phyloP scores from a whole-genome alignment of 2,888 invertebrate species.

The Andrena praecox region DNA sequence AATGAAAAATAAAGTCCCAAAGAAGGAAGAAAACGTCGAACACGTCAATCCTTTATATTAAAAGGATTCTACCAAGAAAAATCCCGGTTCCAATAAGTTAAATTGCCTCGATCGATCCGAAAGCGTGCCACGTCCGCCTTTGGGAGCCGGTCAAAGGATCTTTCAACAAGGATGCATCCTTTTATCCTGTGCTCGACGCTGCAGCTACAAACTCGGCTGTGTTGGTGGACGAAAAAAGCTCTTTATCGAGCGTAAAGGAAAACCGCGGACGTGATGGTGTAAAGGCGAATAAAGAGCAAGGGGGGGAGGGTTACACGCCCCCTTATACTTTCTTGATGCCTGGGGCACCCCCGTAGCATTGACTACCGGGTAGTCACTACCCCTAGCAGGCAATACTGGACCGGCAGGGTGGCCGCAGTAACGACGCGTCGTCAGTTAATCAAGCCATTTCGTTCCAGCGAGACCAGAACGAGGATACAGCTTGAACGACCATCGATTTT shows the following conservation, averaged over 20 bases:
- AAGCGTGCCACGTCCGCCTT: not conserved
- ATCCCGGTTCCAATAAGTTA: not conserved
- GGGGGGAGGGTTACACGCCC: conserved; percentile 66
- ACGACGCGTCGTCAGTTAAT: conserved; percentile 84
- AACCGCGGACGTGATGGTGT: conserved; percentile 75
- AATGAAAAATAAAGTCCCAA: not conserved
- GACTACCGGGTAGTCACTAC: conserved; percentile 38
- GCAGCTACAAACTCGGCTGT: not conserved
- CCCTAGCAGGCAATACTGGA: conserved; percentile 77
- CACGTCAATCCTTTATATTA: not conserved
- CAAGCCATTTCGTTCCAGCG: conserved; percentile 83
- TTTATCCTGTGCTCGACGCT: conserved; percentile 16
- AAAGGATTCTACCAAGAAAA: not conserved
- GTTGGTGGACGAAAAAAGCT: conserved; percentile 39
- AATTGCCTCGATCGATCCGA: not conserved
- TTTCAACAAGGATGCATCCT: conserved; percentile 31
- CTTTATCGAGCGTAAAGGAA: conserved; percentile 73
- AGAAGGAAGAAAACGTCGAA: not conserved
- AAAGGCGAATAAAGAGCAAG: conserved; percentile 72
- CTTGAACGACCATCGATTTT: conserved; percentile 69
- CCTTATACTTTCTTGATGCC: conserved; percentile 72
- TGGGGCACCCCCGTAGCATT: conserved; percentile 69
- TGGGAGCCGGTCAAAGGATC: conserved; percentile 17
- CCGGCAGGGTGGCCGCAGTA: conserved; percentile 79
- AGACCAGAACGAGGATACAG: conserved; percentile 77